Conservation (phyloP, 2,797 vertebrate genomes). For the Etheostoma perlongum region DNA sequence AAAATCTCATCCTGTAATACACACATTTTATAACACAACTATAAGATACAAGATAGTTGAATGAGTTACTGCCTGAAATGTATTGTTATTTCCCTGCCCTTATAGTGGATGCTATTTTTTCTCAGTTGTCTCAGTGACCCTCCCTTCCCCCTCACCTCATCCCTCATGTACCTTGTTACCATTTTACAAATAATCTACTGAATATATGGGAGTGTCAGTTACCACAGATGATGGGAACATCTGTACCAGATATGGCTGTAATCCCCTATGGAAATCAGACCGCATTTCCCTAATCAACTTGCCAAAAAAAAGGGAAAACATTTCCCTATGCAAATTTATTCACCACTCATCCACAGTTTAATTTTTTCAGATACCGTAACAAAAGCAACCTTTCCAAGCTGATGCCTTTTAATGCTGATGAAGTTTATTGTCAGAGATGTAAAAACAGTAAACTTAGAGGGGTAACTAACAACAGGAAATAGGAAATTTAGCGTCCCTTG, state of each 20-base stretch:
- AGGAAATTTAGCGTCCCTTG: neutral
- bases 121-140: neutral
- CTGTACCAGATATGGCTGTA: conserved; percentile 33
- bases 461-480: neutral
- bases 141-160: neutral
- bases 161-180: conserved; percentile 24
- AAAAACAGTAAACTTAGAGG: neutral
- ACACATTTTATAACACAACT: too few species aligned
- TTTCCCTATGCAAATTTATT: conserved; percentile 49
- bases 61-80: neutral
- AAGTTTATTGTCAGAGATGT: neutral
- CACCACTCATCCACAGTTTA: conserved; percentile 14
- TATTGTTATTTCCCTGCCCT: conserved; percentile 6
- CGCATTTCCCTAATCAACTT: conserved; percentile 48
- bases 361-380: neutral
- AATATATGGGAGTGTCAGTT: conserved; percentile 41
- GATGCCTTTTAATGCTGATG: conserved; percentile 6
- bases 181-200: conserved; percentile 29
- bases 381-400: conserved; percentile 13
- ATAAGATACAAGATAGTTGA: neutral
- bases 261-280: conserved; percentile 38
- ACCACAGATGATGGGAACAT: conserved; percentile 47
- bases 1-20: too few species aligned
- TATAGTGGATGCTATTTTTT: neutral
- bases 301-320: conserved; percentile 26